phyloP scores from a whole-genome alignment of 2,797 vertebrate species.

The Phoebastria nigripes region DNA sequence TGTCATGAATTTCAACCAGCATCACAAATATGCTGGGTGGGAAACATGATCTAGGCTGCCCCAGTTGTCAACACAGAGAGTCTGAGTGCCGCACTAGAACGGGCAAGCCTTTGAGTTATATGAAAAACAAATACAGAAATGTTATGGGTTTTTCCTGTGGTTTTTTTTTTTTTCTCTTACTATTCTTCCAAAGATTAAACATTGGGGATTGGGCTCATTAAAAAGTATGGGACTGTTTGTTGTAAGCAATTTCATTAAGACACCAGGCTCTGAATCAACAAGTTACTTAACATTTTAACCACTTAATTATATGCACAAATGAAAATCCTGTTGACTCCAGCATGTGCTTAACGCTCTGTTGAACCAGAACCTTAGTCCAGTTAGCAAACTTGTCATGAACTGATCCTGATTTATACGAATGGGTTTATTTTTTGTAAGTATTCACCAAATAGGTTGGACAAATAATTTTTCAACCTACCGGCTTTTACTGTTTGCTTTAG shows the following conservation, averaged over 20 bases:
- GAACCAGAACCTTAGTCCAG: conserved; percentile 1
- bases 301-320: not conserved
- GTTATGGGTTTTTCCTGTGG: accelerated
- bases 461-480: conserved; percentile 38
- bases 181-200: not conserved
- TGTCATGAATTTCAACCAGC: conserved; percentile 23
- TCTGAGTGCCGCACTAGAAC: not conserved
- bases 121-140: not conserved
- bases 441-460: conserved; percentile 37
- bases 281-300: not conserved
- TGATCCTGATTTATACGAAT: not conserved
- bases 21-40: not conserved
- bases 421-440: conserved; percentile 25
- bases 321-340: not conserved
- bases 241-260: not conserved
- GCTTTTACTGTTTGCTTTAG: conserved; percentile 38
- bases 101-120: not conserved
- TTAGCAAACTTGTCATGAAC: not conserved
- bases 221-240: not conserved
- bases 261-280: not conserved
- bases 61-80: not conserved
- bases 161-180: not conserved
- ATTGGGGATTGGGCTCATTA: not conserved
- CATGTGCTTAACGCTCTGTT: not conserved
- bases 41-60: not conserved